Percentiles rank a stretch among this genome's conserved stretches.
Conservation (phyloP, 1,140 invertebrate species). For the Neoseiulus cucumeris region DNA sequence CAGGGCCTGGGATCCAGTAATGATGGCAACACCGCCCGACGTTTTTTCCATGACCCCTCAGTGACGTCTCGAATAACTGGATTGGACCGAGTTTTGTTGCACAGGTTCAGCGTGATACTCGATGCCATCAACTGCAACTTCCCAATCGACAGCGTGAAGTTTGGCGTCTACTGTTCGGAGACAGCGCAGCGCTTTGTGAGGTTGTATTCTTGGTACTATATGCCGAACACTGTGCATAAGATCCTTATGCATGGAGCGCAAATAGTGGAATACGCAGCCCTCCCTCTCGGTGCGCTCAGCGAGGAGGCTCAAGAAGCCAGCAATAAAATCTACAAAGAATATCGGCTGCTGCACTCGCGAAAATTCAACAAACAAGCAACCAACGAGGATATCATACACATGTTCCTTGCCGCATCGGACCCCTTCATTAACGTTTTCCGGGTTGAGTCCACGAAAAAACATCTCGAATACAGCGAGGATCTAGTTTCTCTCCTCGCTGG, state of each 20-base stretch:
- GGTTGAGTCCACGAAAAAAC: no score
- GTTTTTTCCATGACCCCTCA: constrained; percentile 10
- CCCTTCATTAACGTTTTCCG: constrained; percentile 8
- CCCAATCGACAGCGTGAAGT: constrained; percentile 6
- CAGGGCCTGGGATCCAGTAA: constrained; percentile 9
- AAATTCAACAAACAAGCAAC: constrained; percentile 9
- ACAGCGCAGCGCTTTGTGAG: neutral
- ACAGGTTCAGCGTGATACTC: neutral
- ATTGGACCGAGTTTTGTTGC: neutral
- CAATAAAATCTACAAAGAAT: no score
- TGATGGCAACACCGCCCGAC: constrained; percentile 12
- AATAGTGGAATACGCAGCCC: neutral
- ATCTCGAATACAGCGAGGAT: no score
- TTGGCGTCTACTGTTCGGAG: neutral
- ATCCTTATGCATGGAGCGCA: constrained; percentile 7
- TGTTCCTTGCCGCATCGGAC: neutral
- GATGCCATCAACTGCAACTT: neutral
- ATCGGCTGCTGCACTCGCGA: neutral
- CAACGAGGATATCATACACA: constrained; percentile 3
- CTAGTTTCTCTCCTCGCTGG: no score
- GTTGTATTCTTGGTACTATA: constrained; percentile 11
- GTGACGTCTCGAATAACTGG: neutral
- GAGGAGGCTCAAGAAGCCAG: constrained; percentile 9
- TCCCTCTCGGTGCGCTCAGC: constrained; percentile 2
- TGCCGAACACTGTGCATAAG: constrained; percentile 13